phyloP scores from a whole-genome alignment of 1,140 invertebrate genomes.

The Patella vulgata region DNA sequence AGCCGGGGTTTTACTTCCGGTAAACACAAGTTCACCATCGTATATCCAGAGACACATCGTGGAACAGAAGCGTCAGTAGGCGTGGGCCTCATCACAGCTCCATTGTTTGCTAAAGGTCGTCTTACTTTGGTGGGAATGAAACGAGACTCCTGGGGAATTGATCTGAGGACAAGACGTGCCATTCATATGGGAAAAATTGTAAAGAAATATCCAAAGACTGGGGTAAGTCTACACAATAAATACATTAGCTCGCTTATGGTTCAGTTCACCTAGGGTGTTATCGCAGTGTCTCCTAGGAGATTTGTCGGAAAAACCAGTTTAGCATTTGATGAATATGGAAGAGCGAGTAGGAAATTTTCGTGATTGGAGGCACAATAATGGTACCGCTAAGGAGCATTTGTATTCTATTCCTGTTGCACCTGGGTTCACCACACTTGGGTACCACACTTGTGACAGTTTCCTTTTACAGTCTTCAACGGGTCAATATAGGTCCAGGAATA shows the following conservation, averaged over 20 bases:
- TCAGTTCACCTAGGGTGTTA: too few relatives aligned
- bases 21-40: conserved; percentile 39
- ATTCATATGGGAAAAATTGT: conserved; percentile 8
- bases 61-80: conserved; percentile 32
- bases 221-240: conserved; percentile 5
- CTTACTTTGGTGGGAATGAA: conserved; percentile 31
- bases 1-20: conserved; percentile 28
- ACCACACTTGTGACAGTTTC: too few relatives aligned
- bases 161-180: conserved; percentile 8
- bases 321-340: too few relatives aligned
- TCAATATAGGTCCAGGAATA: too few relatives aligned
- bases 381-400: too few relatives aligned
- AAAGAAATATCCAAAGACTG: conserved; percentile 15
- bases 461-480: too few relatives aligned
- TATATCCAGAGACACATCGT: conserved; percentile 24
- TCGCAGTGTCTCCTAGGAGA: too few relatives aligned
- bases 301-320: too few relatives aligned
- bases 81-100: conserved; percentile 24
- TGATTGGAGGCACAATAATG: too few relatives aligned
- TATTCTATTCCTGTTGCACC: too few relatives aligned
- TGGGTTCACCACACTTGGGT: too few relatives aligned
- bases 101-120: conserved; percentile 27
- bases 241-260: not conserved
- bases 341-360: too few relatives aligned
- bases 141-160: conserved; percentile 29